phyloP scores from a whole-genome alignment of 1,140 invertebrate genomes.

The Drosophila bocqueti region DNA sequence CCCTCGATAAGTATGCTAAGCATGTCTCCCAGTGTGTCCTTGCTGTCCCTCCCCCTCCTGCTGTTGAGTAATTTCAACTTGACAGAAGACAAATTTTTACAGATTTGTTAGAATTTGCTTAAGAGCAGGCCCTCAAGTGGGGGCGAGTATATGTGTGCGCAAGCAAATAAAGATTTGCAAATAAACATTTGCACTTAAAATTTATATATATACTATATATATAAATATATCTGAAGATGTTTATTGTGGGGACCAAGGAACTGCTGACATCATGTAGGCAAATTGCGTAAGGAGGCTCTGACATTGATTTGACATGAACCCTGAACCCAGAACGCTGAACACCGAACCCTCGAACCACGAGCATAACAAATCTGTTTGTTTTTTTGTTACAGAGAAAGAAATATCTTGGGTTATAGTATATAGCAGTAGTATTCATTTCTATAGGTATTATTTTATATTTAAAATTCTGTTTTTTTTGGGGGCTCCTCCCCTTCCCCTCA shows the following conservation, averaged over 20 bases:
- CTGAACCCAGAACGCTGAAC: slow-evolving; percentile 12
- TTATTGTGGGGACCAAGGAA: slow-evolving; percentile 12
- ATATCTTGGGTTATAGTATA: background rate
- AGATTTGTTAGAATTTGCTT: slow-evolving; percentile 76
- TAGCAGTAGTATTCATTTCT: background rate
- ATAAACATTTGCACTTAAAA: slow-evolving; percentile 58
- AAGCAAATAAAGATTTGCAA: slow-evolving; percentile 54
- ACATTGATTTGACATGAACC: slow-evolving; percentile 77
- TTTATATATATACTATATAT: slow-evolving; percentile 20
- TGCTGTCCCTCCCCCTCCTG: background rate
- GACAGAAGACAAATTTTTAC: slow-evolving; percentile 77
- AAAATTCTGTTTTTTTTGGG: too few relatives aligned
- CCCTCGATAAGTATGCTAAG: slow-evolving; percentile 67
- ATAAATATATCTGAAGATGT: slow-evolving; percentile 57
- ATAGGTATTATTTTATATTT: too few relatives aligned
- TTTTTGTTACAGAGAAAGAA: slow-evolving; percentile 36
- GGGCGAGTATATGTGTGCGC: slow-evolving; percentile 18
- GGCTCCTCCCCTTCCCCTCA: too few relatives aligned
- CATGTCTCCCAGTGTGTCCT: slow-evolving; percentile 55
- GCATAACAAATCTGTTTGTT: slow-evolving; percentile 74
- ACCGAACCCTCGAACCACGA: slow-evolving; percentile 1
- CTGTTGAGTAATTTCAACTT: slow-evolving; percentile 40
- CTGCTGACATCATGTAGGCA: slow-evolving; percentile 74
- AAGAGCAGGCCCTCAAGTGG: slow-evolving; percentile 1
- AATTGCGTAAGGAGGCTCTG: slow-evolving; percentile 74